Conservation (phyloP, 2,113 vertebrate species). For the Mionectes macconnelli region DNA sequence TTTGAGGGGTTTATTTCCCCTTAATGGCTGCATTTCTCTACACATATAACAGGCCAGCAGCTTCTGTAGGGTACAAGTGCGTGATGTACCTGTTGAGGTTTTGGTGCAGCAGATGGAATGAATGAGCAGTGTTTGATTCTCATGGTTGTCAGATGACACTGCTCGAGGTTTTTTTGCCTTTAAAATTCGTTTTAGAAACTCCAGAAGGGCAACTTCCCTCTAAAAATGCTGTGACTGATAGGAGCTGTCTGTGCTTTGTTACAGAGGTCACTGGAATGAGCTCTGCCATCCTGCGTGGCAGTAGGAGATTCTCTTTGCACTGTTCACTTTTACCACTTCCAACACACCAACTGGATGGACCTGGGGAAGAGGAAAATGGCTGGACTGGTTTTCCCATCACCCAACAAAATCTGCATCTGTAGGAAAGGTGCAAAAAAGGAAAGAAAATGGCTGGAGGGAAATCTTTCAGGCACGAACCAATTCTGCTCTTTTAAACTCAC, state of each 20-base stretch:
- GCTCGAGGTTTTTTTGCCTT: neutral
- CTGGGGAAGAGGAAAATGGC: neutral
- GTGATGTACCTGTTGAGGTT: neutral
- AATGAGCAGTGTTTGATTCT: fast-evolving
- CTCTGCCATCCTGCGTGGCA: neutral
- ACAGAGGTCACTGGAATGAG: neutral
- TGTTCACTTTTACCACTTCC: neutral
- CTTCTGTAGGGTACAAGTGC: neutral
- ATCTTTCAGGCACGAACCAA: neutral
- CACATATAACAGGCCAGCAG: neutral
- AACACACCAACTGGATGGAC: neutral
- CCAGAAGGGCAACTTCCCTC: neutral
- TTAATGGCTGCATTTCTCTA: neutral
- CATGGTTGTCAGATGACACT: neutral
- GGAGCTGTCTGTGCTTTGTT: constrained; percentile 18
- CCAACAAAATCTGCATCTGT: neutral
- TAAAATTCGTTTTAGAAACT: neutral
- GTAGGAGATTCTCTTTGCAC: constrained; percentile 28
- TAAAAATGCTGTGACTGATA: neutral
- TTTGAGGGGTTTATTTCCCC: neutral
- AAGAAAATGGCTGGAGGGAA: neutral
- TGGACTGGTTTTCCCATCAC: neutral
- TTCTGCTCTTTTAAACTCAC: neutral
- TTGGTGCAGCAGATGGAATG: neutral
- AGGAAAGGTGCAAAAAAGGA: neutral